Evolutionary conservation across 2,888 invertebrate species (phyloP).

Genomic region (Galerucella pusilla): DNA sequence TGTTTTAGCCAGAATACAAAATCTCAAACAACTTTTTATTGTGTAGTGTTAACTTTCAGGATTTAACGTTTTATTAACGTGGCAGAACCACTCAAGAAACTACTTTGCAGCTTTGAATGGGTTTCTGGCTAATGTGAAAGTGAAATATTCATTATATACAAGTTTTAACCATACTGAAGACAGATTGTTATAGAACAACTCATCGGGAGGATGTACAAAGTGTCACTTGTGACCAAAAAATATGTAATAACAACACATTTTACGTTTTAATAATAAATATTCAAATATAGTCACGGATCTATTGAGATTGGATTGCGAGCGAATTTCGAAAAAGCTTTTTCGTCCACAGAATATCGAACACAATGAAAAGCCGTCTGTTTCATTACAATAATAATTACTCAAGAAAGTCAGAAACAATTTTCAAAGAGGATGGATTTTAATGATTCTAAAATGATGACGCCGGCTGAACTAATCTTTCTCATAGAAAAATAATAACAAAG

Average conservation of each 20-base stretch:
- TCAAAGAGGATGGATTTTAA: constrained; percentile 19
- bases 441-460: not conserved
- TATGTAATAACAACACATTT: too few relatives aligned
- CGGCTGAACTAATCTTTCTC: constrained; percentile 24
- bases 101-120: constrained; percentile 31
- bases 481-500: constrained; percentile 27
- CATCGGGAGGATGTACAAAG: too few relatives aligned
- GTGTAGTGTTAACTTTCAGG: not conserved
- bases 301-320: not conserved
- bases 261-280: not conserved
- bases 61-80: constrained; percentile 41
- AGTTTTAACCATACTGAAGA: not conserved
- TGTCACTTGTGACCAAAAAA: too few relatives aligned
- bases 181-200: too few relatives aligned
- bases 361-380: not conserved
- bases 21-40: constrained; percentile 12
- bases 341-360: not conserved
- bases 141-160: constrained; percentile 23
- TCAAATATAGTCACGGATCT: not conserved
- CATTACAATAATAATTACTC: constrained; percentile 13
- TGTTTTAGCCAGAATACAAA: constrained; percentile 39
- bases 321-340: not conserved
- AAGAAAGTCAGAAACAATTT: constrained; percentile 19
- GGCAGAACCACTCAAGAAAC: constrained; percentile 35
- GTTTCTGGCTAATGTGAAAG: constrained; percentile 18